Base-by-base conservation (phyloP, 1,140 invertebrate genomes). In the Zaprionus nigranus region DNA sequence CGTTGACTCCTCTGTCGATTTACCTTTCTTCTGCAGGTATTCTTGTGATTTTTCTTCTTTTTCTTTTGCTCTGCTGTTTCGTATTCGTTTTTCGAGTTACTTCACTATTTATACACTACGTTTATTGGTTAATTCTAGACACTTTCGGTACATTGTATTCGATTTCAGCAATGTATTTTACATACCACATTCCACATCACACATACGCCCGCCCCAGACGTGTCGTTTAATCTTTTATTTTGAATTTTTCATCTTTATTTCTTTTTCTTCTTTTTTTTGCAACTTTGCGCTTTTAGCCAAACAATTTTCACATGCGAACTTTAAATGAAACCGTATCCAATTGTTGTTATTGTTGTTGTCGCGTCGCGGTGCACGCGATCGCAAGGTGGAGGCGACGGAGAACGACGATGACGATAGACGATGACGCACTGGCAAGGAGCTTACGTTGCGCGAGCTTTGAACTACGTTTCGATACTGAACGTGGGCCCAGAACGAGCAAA, bases 241-340 rank as follows among this genome's bases (percentile, higher is more conserved):
- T 51, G 4, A 38, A 51, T 71, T 61, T 26, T 54, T 76, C 30
- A n/a, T 54, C 34, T 38, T 17, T 30, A 26, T 63, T 53, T 51
- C 2, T 51, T 64, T 54, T 38, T 20, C 0, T 60, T 56, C 40
- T n/a, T 64, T 30, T 64, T 76, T 79, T 73, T 58, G 78, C 49
- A 64, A 81, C 67, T 64, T 75, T 73, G 77, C 72, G 53, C 51
- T 67, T 66, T 72, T 72, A 43, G 38, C 40, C 40, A 38, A 38
- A 40, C 56, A 58, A 61, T 64, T 75, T 78, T 66, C 58, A 84
- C 65, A 53, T 43, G 30, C 60, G 54, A 34, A 38, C 20, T 54
- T 36, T 34, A 68, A 63, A 60, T 60, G 40, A 68, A 90, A 90
- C 84, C 85, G 84, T 87, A 88, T 83, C 84, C 84, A 87, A 81